Evolutionary conservation across 64 coral and sea anemone species (phyloP).

Genomic region (Porites australiensis): DNA sequence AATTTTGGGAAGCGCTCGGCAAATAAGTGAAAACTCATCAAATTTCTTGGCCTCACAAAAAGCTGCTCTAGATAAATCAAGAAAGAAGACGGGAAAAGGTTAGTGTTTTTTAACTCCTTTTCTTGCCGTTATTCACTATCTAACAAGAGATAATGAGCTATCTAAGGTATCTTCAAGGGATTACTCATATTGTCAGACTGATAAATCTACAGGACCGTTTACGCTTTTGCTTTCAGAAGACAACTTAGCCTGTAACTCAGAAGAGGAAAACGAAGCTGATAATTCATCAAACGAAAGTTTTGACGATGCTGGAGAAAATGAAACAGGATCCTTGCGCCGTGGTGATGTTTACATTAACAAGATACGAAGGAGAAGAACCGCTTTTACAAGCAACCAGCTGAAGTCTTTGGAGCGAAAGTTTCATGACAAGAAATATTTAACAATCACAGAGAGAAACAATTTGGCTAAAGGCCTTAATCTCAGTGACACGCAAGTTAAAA

Average conservation of each 20-base stretch:
- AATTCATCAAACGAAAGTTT: not conserved
- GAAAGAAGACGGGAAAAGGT: not conserved
- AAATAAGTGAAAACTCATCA: not conserved
- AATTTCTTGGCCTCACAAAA: not conserved
- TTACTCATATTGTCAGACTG: too few species aligned
- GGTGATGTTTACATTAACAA: constrained; percentile 39
- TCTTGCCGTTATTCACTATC: not conserved
- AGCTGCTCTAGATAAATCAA: not conserved
- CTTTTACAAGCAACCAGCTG: constrained; percentile 93
- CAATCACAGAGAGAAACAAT: constrained; percentile 92
- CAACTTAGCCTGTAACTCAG: not conserved
- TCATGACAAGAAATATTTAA: constrained; percentile 93
- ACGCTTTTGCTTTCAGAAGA: not conserved
- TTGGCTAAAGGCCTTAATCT: constrained; percentile 86
- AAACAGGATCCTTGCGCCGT: not conserved
- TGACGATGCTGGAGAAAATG: not conserved
- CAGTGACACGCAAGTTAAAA: constrained; percentile 96
- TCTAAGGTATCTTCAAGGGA: too few species aligned
- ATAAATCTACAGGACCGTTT: not conserved
- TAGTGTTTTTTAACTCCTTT: not conserved
- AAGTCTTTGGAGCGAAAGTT: constrained; percentile 96
- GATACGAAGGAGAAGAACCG: constrained; percentile 81
- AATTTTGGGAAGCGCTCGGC: not conserved
- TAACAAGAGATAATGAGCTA: not conserved
- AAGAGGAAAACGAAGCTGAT: not conserved